Conservation (phyloP, 2,113 vertebrate species). For the Tympanuchus pallidicinctus region DNA sequence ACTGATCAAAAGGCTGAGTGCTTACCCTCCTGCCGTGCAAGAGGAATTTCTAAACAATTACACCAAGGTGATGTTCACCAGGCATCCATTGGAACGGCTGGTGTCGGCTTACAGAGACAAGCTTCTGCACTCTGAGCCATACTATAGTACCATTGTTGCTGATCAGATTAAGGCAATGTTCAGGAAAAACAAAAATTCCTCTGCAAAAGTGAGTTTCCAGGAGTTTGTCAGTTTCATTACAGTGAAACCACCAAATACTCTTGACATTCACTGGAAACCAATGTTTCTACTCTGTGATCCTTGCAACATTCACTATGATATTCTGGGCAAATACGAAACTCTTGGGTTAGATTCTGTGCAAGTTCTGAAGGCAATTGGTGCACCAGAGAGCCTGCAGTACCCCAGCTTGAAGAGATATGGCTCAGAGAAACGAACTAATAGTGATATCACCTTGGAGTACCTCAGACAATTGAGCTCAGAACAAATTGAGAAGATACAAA, state of each 20-base stretch:
- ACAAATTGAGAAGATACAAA: conserved; percentile 52
- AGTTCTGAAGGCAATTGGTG: conserved; percentile 55
- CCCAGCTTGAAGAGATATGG: conserved; percentile 43
- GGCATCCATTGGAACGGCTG: conserved; percentile 72
- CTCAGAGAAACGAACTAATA: conserved; percentile 64
- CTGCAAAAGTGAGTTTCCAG: conserved; percentile 60
- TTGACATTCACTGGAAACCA: conserved; percentile 74
- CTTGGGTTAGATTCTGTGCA: conserved; percentile 54
- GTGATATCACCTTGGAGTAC: conserved; percentile 53
- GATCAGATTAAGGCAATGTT: conserved; percentile 57
- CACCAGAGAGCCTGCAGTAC: conserved; percentile 33
- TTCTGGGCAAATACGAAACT: conserved; percentile 69
- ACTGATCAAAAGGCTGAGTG: conserved; percentile 26
- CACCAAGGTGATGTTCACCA: conserved; percentile 74
- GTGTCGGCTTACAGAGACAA: conserved; percentile 78
- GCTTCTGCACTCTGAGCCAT: conserved; percentile 59
- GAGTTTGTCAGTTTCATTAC: conserved; percentile 62
- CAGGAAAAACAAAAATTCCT: conserved; percentile 27
- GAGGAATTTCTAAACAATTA: conserved; percentile 52
- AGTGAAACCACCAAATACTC: background rate
- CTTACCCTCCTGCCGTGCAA: conserved; percentile 27
- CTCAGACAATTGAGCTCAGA: conserved; percentile 43
- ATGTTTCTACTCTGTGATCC: conserved; percentile 72
- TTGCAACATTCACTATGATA: conserved; percentile 66
- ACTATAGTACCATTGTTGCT: conserved; percentile 37